Percentiles rank a stretch among this genome's conserved stretches.
These are phyloP conservation scores for Escarpia spicata DNA, from an alignment of 2,888 invertebrate species.

Conservation along the genomic window DNA sequence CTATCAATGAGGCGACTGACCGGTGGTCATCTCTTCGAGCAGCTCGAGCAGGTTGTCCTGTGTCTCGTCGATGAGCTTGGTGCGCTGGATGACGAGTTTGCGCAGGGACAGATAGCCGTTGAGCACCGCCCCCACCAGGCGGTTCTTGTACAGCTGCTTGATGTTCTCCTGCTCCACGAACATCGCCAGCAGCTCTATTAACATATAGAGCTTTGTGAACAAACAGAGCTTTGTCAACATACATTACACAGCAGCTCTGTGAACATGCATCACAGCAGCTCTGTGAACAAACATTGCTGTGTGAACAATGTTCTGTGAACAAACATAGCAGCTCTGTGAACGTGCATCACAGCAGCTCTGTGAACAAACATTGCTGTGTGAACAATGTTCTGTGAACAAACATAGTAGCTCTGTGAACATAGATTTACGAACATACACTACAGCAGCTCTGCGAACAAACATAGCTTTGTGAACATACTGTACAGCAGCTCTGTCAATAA, in stretches of 20 bases:
- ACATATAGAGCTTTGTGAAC: neutral
- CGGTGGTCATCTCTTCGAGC: conserved; percentile 94
- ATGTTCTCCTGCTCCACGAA: conserved; percentile 89
- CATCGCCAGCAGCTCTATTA: conserved; percentile 80
- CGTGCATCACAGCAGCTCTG: neutral
- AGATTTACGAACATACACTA: neutral
- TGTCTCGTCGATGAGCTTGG: conserved; percentile 93
- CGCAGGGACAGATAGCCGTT: conserved; percentile 93
- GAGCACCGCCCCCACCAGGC: conserved; percentile 87
- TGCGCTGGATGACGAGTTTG: conserved; percentile 91
- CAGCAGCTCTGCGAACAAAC: no score
- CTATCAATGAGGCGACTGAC: conserved; percentile 64
- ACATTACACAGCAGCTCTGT: conserved; percentile 7
- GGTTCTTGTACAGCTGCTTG: conserved; percentile 87
- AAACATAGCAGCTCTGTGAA: conserved; percentile 59
- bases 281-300: conserved; percentile 70
- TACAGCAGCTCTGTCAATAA: no score
- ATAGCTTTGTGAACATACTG: no score
- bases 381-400: neutral
- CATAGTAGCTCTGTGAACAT: conserved; percentile 59
- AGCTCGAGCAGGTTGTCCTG: conserved; percentile 92
- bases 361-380: conserved; percentile 70
- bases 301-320: conserved; percentile 31
- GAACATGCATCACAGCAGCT: neutral
- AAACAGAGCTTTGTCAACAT: conserved; percentile 59